phyloP scores from a whole-genome alignment of 1,140 invertebrate species.

The Anastrepha ludens region DNA sequence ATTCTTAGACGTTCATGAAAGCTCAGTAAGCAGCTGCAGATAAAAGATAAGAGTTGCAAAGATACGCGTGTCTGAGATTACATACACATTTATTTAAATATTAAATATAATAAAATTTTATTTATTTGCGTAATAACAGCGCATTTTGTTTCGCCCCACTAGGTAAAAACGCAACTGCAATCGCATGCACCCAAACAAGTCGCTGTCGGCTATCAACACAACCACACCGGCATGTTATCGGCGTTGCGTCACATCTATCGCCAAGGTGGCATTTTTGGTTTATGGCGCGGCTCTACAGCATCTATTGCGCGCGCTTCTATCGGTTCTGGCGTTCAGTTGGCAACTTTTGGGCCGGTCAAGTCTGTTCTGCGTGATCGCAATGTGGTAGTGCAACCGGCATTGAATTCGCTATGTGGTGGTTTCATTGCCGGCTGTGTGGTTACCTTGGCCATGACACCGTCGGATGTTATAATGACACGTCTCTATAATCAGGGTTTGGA shows the following conservation, averaged over 20 bases:
- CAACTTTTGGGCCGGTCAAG: conserved; percentile 83
- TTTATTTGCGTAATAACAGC: too few species aligned
- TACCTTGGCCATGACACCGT: conserved; percentile 88
- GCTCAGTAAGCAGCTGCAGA: conserved; percentile 42
- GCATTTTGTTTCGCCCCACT: not conserved
- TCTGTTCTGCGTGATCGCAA: conserved; percentile 75
- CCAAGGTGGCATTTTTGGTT: conserved; percentile 82
- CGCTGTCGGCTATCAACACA: conserved; percentile 92
- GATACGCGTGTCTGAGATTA: not conserved
- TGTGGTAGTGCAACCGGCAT: conserved; percentile 78
- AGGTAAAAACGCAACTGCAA: conserved; percentile 91
- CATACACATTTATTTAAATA: too few species aligned
- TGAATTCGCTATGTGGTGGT: conserved; percentile 84
- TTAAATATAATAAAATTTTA: too few species aligned
- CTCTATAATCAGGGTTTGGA: conserved; percentile 92
- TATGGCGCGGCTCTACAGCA: conserved; percentile 86
- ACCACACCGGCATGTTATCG: conserved; percentile 80
- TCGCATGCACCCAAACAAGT: conserved; percentile 84
- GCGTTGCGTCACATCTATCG: conserved; percentile 83
- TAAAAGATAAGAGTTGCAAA: conserved; percentile 55
- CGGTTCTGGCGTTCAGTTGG: conserved; percentile 89
- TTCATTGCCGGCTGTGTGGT: conserved; percentile 88
- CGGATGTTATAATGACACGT: conserved; percentile 91
- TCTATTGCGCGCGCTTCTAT: conserved; percentile 86
- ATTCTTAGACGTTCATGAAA: not conserved